These are phyloP conservation scores for Trichechus manatus DNA, from an alignment of 2,113 vertebrate genomes.

Conservation along the genomic window DNA sequence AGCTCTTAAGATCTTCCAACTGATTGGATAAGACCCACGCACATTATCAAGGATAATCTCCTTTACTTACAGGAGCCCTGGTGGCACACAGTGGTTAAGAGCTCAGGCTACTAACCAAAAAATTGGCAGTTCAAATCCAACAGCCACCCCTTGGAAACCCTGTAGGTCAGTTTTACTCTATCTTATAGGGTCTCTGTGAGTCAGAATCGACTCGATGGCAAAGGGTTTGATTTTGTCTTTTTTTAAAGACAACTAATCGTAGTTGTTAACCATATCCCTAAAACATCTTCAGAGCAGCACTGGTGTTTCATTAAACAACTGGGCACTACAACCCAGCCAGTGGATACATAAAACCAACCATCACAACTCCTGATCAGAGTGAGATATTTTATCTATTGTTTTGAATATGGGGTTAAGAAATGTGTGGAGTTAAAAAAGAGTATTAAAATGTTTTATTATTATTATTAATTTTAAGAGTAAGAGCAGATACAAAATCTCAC, in stretches of 20 bases:
- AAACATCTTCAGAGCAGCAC: neutral
- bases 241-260: neutral
- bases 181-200: no score
- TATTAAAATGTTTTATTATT: fast-evolving
- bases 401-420: fast-evolving
- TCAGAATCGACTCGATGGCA: no score
- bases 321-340: no score
- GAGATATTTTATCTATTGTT: fast-evolving
- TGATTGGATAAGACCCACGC: neutral
- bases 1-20: neutral
- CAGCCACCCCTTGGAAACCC: no score
- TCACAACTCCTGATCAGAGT: neutral
- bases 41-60: neutral
- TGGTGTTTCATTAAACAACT: neutral
- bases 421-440: no score
- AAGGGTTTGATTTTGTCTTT: no score
- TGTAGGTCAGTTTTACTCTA: no score
- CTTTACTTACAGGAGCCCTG: neutral
- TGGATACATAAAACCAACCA: neutral
- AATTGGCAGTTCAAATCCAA: no score
- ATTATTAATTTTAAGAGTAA: neutral
- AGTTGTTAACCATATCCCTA: neutral
- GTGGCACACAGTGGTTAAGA: no score
- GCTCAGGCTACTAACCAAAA: no score
- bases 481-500: neutral